phyloP scores from a whole-genome alignment of 1,140 invertebrate species.

The Gryon sp. region DNA sequence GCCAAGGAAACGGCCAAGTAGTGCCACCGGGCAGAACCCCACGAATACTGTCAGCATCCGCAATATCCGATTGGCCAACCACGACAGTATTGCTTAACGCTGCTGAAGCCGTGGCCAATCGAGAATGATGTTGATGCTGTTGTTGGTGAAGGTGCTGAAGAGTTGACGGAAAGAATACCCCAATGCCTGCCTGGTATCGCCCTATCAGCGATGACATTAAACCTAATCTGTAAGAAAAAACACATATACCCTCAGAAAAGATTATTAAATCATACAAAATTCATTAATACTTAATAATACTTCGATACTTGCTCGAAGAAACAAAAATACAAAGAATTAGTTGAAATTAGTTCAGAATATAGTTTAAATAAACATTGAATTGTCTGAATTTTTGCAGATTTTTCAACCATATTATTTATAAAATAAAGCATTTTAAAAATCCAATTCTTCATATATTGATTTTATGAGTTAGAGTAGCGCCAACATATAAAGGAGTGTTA shows the following conservation, averaged over 20 bases:
- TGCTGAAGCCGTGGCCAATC: slow-evolving; percentile 72
- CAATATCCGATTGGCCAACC: slow-evolving; percentile 72
- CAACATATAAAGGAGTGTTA: no score
- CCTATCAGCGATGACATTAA: slow-evolving; percentile 84
- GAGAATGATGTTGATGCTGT: slow-evolving; percentile 75
- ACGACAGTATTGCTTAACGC: slow-evolving; percentile 75
- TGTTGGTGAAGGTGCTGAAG: slow-evolving; percentile 77
- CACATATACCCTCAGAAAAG: no score
- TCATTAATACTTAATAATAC: neutral
- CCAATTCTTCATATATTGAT: no score
- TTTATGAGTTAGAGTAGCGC: no score
- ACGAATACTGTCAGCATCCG: slow-evolving; percentile 74
- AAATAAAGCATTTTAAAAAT: no score
- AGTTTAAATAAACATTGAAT: no score
- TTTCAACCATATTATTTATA: no score
- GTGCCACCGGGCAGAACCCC: slow-evolving; percentile 70
- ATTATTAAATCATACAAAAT: no score
- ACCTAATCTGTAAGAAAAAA: slow-evolving; percentile 83
- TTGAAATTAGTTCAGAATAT: no score
- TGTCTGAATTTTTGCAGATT: no score
- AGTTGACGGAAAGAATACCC: slow-evolving; percentile 78
- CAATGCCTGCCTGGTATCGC: slow-evolving; percentile 84
- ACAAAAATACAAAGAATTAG: no score
- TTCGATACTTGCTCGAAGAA: neutral
- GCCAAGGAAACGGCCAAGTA: slow-evolving; percentile 78